Evolutionary conservation across 2,113 vertebrate species (phyloP).

Genomic region (Catagonus wagneri): DNA sequence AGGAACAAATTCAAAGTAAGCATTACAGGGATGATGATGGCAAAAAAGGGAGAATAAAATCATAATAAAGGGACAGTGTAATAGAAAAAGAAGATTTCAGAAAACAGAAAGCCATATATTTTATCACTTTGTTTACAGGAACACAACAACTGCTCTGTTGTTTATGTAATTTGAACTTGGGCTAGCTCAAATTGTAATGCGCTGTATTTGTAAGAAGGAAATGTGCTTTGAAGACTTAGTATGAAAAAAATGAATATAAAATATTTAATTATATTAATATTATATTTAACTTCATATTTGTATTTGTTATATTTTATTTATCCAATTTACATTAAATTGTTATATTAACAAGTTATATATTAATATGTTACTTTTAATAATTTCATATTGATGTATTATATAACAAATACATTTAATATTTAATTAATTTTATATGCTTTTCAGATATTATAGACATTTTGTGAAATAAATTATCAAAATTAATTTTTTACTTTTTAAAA

Average conservation of each 20-base stretch:
- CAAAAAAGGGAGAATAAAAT: not conserved
- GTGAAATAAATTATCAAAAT: constrained; percentile 19
- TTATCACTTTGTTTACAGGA: not conserved
- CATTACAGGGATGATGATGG: not conserved
- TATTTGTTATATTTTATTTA: not conserved
- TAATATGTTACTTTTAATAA: not conserved
- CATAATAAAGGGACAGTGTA: not conserved
- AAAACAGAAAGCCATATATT: not conserved
- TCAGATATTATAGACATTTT: not conserved
- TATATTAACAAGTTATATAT: not conserved
- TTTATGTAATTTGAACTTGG: not conserved
- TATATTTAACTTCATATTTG: too few species aligned
- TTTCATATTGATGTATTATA: not conserved
- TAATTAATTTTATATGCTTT: not conserved
- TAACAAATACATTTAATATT: not conserved
- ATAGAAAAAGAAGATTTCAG: not conserved
- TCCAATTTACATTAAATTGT: not conserved
- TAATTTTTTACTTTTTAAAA: not conserved
- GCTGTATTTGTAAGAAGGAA: not conserved
- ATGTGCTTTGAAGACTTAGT: not conserved
- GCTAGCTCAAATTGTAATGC: not conserved
- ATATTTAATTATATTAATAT: not conserved
- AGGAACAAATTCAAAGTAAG: not conserved
- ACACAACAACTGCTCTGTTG: not conserved
- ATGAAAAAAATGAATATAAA: not conserved